Percentiles rank a stretch among this genome's conserved stretches.
Conservation (phyloP, 2,797 vertebrate genomes). For the Rachycentron canadum region DNA sequence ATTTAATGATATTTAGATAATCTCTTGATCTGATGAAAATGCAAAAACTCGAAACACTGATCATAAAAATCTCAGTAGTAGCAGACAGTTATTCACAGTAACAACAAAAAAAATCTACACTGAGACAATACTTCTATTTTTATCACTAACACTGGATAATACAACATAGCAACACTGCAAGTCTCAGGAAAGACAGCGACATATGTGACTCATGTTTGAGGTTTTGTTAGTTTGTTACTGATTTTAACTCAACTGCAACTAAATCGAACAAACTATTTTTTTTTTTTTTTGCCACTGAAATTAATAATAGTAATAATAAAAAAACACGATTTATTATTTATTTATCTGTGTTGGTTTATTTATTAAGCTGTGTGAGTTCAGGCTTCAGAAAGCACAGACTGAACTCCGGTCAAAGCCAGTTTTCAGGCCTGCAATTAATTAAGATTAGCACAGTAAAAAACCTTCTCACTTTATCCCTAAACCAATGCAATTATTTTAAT, state of each 20-base stretch:
- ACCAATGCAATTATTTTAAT: neutral
- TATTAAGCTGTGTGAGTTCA: neutral
- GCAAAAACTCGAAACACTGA: neutral
- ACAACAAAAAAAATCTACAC: neutral
- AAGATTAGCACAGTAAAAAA: neutral
- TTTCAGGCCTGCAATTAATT: neutral
- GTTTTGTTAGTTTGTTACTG: neutral
- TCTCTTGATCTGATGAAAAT: neutral
- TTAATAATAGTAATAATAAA: too few species aligned
- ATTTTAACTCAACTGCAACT: neutral
- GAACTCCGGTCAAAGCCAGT: rapidly evolving
- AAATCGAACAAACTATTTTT: rapidly evolving
- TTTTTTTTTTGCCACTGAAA: neutral
- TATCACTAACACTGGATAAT: neutral
- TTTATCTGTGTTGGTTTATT: too few species aligned
- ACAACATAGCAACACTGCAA: neutral
- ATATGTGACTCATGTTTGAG: rapidly evolving
- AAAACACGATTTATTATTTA: too few species aligned
- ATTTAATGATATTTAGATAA: neutral
- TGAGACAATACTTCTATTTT: neutral
- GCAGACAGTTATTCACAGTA: too few species aligned
- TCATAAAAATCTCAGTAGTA: too few species aligned
- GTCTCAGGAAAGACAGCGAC: neutral
- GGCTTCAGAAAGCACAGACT: too few species aligned
- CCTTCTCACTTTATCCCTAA: rapidly evolving